Conservation (phyloP, 2,888 invertebrate species). For the Zhuqinia jingwanae region DNA sequence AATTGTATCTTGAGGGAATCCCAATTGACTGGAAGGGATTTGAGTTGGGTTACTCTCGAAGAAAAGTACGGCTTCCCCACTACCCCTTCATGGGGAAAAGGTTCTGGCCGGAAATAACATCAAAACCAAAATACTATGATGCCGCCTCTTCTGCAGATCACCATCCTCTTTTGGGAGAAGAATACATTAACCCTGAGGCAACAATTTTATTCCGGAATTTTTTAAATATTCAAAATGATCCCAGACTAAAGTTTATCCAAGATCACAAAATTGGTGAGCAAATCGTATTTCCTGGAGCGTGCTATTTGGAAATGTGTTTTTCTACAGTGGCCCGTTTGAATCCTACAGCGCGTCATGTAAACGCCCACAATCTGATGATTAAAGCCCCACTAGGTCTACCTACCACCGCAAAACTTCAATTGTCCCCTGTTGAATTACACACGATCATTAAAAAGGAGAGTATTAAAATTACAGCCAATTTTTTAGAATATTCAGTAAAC, state of each 20-base stretch:
- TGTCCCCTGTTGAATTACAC: too few relatives aligned
- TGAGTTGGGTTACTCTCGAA: neutral
- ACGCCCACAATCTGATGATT: conserved; percentile 64
- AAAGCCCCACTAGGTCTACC: conserved; percentile 56
- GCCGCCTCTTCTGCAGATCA: too few relatives aligned
- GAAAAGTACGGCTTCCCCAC: conserved; percentile 47
- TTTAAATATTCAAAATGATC: conserved; percentile 47
- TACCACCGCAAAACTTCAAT: conserved; percentile 29
- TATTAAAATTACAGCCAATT: neutral
- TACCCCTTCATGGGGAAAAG: conserved; percentile 60
- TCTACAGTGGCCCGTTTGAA: conserved; percentile 42
- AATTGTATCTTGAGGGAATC: conserved; percentile 43
- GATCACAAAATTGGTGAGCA: conserved; percentile 55
- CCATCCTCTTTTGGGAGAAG: conserved; percentile 66
- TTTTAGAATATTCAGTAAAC: neutral
- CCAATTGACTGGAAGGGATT: conserved; percentile 26
- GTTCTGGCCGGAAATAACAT: conserved; percentile 51
- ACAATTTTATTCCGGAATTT: conserved; percentile 47
- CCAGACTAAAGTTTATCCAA: conserved; percentile 21
- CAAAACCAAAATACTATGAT: too few relatives aligned
- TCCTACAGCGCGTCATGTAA: conserved; percentile 34
- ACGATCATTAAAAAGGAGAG: too few relatives aligned
- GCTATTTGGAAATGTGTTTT: conserved; percentile 57
- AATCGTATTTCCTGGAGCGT: conserved; percentile 66
- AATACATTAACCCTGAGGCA: conserved; percentile 37